Base-by-base conservation (phyloP, 1,140 invertebrate genomes). In the Halictus rubicundus region DNA sequence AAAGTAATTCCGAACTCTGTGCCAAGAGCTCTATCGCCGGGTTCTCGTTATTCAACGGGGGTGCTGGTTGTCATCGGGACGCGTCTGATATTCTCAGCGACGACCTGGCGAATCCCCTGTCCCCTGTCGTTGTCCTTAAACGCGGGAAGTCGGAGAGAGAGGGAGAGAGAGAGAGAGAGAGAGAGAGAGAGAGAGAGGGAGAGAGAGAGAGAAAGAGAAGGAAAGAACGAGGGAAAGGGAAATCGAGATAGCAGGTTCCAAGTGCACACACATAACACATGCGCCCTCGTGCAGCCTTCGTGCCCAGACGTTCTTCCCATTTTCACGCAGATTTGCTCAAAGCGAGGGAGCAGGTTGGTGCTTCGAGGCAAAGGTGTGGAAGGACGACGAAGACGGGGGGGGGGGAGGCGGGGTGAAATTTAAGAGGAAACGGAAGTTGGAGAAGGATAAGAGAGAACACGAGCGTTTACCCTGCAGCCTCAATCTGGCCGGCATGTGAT, bases 401-500 rank as follows among this genome's bases (percentile, higher is more conserved):
- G 21, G 9, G 8, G 14, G 63, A 37, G 25, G 27, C 16, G 16
- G 46, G 25, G 27, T 6, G 2, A 23, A 32, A 27, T 46, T 78
- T 42, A 57, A 60, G 52, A 39, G 75, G 7, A 39, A 54, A 68
- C 32, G 27, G 49, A 54, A 79, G 64, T 60, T 42, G 27, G 64
- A 32, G 57, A n/a, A 86, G 72, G 37, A 64, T 68, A 78, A 64
- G 68, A 21, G 76, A 80, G 82, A 87, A 85, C 86, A 87, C 82
- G 89, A 90, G 87, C 85, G 88, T 91, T 91, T 91, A 88, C 87
- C 85, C 85, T 81, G 81, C 80, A 90, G 86, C 88, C 86, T 89
- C 90, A 91, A 92, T 92, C 90, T 89, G 83, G 84, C 60, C 78
- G 72, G 81, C 78, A 80, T 89, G 86, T 88, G 89, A 90, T 91